Evolutionary conservation across 2,113 vertebrate genomes (phyloP).

Genomic region (Misgurnus anguillicaudatus): DNA sequence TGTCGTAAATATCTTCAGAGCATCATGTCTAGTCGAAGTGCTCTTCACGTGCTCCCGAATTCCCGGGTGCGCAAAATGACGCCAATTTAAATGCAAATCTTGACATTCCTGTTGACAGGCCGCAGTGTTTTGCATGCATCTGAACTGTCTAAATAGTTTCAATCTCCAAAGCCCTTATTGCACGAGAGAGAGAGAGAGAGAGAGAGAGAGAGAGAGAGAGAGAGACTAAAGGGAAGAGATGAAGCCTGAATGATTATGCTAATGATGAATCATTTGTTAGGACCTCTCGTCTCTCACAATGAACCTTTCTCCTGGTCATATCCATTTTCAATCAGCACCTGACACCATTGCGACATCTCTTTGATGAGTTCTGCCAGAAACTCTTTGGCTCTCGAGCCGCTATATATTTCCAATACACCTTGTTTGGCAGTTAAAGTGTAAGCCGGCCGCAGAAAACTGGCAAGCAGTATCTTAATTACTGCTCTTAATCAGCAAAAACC

Average conservation of each 20-base stretch:
- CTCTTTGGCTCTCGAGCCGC: background rate
- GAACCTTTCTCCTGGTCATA: slow-evolving; percentile 44
- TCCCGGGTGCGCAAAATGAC: slow-evolving; percentile 63
- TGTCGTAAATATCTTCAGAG: slow-evolving; percentile 59
- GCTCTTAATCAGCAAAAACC: background rate
- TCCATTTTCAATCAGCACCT: slow-evolving; percentile 44
- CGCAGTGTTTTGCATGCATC: slow-evolving; percentile 54
- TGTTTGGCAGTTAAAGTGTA: background rate
- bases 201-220: slow-evolving; percentile 16
- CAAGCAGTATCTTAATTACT: background rate
- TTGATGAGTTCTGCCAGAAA: background rate
- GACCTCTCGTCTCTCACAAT: slow-evolving; percentile 28
- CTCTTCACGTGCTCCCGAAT: slow-evolving; percentile 62
- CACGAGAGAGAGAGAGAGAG: background rate
- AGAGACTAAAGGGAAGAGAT: slow-evolving; percentile 16
- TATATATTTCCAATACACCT: background rate
- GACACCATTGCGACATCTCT: background rate
- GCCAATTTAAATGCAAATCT: slow-evolving; percentile 80
- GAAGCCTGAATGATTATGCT: slow-evolving; percentile 36
- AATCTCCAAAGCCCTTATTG: slow-evolving; percentile 60
- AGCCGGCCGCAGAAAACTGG: background rate
- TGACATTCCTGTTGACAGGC: slow-evolving; percentile 73
- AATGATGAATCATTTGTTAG: slow-evolving; percentile 54
- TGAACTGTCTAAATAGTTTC: slow-evolving; percentile 61
- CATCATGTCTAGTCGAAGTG: slow-evolving; percentile 49